Evolutionary conservation across 2,888 invertebrate genomes (phyloP).

Genomic region (Apamea epomidion): DNA sequence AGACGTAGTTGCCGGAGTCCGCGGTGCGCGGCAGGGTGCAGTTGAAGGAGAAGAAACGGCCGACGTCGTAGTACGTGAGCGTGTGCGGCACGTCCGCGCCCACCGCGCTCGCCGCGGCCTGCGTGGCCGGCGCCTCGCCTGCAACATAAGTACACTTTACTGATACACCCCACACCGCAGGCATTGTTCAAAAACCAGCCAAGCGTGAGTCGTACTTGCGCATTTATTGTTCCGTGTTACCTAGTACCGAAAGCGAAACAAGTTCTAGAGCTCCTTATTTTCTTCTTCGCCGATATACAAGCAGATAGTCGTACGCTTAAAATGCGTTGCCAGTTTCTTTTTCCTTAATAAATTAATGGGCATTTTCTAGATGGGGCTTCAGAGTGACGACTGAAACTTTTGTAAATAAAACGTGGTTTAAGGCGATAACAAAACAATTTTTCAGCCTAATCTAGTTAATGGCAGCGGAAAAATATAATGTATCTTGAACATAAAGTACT

Average conservation of each 20-base stretch:
- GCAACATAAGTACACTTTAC: constrained; percentile 10
- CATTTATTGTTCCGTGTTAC: not conserved
- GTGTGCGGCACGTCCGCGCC: constrained; percentile 17
- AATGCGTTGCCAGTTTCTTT: not conserved
- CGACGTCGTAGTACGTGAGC: constrained; percentile 73
- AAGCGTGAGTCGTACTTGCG: constrained; percentile 11
- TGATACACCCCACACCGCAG: not conserved
- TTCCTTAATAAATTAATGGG: not conserved
- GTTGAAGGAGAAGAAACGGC: constrained; percentile 74
- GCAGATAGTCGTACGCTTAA: not conserved
- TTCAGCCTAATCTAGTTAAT: not conserved
- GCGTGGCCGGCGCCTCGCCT: constrained; percentile 29
- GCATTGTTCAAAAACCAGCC: not conserved
- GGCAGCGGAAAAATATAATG: not conserved
- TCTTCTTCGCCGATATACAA: not conserved
- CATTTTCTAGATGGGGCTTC: not conserved
- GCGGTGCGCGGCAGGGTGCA: constrained; percentile 71
- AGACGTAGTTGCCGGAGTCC: constrained; percentile 65
- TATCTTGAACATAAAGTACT: constrained; percentile 1
- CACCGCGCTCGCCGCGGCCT: constrained; percentile 12
- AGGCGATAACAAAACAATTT: not conserved
- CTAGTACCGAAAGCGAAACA: constrained; percentile 10
- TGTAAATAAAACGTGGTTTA: not conserved
- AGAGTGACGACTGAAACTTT: not conserved
- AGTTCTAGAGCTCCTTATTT: not conserved